phyloP scores from a whole-genome alignment of 2,888 invertebrate species.

The Chrysodeixis includens region DNA sequence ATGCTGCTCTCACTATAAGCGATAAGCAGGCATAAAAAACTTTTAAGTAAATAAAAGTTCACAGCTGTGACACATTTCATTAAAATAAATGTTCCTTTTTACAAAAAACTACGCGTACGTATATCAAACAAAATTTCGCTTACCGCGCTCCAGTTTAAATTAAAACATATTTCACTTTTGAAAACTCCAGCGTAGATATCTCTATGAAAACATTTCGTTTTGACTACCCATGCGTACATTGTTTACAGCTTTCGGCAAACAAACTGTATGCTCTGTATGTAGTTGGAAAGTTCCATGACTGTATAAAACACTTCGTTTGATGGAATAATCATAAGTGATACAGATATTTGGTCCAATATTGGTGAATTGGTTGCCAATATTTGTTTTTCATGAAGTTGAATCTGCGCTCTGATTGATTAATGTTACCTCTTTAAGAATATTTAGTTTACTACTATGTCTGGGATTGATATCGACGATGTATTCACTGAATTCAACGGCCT shows the following conservation, averaged over 20 bases:
- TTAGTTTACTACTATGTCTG: neutral
- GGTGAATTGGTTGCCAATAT: slow-evolving; percentile 22
- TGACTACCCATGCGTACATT: slow-evolving; percentile 19
- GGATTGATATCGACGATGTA: neutral
- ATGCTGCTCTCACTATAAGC: no score
- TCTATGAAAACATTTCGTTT: slow-evolving; percentile 35
- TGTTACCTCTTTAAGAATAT: neutral
- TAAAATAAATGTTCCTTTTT: neutral
- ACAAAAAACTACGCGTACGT: neutral
- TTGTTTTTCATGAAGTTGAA: slow-evolving; percentile 16
- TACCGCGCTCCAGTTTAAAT: neutral
- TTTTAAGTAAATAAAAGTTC: no score
- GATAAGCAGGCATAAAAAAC: no score
- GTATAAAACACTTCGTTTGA: slow-evolving; percentile 25
- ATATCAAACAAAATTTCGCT: slow-evolving; percentile 8
- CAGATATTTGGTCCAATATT: slow-evolving; percentile 30
- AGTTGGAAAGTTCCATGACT: slow-evolving; percentile 46
- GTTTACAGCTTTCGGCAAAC: slow-evolving; percentile 28
- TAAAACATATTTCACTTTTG: neutral
- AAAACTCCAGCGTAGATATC: slow-evolving; percentile 32
- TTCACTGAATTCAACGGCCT: slow-evolving; percentile 9
- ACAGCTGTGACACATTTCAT: no score
- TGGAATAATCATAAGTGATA: slow-evolving; percentile 25
- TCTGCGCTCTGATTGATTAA: slow-evolving; percentile 9
- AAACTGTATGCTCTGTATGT: slow-evolving; percentile 33